Evolutionary conservation across 2,113 vertebrate species (phyloP).

Genomic region (Catharus bicknelli): DNA sequence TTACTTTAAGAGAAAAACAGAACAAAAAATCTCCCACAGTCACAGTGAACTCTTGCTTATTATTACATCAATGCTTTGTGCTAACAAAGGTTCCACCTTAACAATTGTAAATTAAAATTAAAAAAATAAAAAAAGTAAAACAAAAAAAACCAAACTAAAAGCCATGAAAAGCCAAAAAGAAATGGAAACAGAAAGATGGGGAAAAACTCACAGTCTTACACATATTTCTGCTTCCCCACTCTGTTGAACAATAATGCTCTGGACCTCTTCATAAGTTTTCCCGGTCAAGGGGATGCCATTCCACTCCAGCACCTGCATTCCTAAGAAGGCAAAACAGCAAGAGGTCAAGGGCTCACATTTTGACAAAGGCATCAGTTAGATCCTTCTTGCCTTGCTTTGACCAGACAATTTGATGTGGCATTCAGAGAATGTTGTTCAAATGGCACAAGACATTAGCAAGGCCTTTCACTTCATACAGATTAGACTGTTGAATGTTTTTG

Average conservation of each 20-base stretch:
- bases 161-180: conserved; percentile 76
- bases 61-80: neutral
- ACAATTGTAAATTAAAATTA: conserved; percentile 68
- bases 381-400: neutral
- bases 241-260: conserved; percentile 88
- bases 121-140: neutral
- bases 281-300: conserved; percentile 89
- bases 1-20: conserved; percentile 37
- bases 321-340: conserved; percentile 73
- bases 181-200: conserved; percentile 83
- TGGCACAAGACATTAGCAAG: neutral
- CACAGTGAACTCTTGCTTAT: conserved; percentile 42
- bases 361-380: neutral
- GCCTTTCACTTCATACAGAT: conserved; percentile 5
- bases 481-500: neutral
- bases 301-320: conserved; percentile 99
- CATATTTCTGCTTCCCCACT: conserved; percentile 98
- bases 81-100: conserved; percentile 79
- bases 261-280: conserved; percentile 98
- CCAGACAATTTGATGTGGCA: neutral
- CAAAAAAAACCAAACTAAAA: conserved; percentile 26
- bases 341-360: neutral
- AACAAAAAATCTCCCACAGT: conserved; percentile 40
- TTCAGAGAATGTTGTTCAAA: conserved; percentile 17
- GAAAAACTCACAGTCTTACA: conserved; percentile 97